Base-by-base conservation (phyloP, 2,888 invertebrate genomes). In the Cryptosula pallasiana region DNA sequence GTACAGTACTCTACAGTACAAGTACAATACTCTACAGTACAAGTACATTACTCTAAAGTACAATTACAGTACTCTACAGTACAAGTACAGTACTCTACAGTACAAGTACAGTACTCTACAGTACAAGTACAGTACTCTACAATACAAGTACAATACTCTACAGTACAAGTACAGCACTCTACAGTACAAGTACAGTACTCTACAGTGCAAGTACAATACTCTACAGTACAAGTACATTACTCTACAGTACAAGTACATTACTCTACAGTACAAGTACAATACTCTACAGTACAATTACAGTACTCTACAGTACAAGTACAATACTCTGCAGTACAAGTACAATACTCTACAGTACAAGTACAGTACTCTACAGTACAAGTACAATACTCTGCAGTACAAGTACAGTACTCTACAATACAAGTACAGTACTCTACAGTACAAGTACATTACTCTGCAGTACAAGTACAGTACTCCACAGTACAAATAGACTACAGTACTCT, bases 141-240 rank as follows among this genome's bases (percentile, higher is more conserved):
- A 5, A n/a, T n/a, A n/a, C n/a, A n/a, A n/a, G n/a, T n/a, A n/a
- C n/a, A n/a, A n/a, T n/a, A n/a, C n/a, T n/a, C n/a, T n/a, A n/a
- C n/a, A n/a, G n/a, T n/a, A n/a, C n/a, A n/a, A 77, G 73, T 0
- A 79, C 81, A 45, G 83, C 76, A 69, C 81, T 80, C 82, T 82
- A 75, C 2, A 77, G 73, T n/a, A 71, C n/a, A 13, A 45, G 45
- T 13, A 45, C 5, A 45, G 45, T 45, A 13, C 20, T 5, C 20
- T 45, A 45, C 45, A 5, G n/a, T n/a, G n/a, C n/a, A n/a, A 77
- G 73, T 0, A 79, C 81, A 45, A 83, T 77, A 69, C 81, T 80
- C 82, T 82, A 75, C 2, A 77, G 73, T n/a, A 71, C n/a, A 13
- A 45, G 45, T 13, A 45, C 5, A 45, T 5, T 45, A 13, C 20